These are phyloP conservation scores for Drosophila hydei DNA, from an alignment of 1,140 invertebrate genomes.

Conservation along the genomic window DNA sequence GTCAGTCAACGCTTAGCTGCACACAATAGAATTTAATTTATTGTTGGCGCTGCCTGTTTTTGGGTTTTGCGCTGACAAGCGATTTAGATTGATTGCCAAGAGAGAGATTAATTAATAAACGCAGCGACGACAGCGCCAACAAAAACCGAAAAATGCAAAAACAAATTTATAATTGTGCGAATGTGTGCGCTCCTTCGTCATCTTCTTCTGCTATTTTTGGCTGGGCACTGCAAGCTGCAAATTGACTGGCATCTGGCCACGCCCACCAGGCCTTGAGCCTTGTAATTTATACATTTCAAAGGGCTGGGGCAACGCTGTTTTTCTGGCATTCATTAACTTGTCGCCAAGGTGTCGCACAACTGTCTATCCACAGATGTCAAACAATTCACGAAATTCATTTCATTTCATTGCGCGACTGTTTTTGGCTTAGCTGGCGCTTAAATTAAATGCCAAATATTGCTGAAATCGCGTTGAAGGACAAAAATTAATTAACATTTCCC, in stretches of 20 bases:
- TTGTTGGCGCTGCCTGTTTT: conserved; percentile 42
- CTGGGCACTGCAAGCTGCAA: conserved; percentile 36
- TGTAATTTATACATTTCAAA: conserved; percentile 36
- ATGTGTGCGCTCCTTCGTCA: background rate
- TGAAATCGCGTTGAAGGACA: conserved; percentile 32
- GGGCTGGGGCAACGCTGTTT: conserved; percentile 25
- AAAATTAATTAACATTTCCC: conserved; percentile 68
- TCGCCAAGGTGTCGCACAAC: conserved; percentile 47
- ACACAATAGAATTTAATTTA: conserved; percentile 54
- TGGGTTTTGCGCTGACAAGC: conserved; percentile 60
- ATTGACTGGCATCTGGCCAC: conserved; percentile 33
- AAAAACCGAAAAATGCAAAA: conserved; percentile 41
- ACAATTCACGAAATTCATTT: conserved; percentile 71
- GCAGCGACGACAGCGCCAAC: conserved; percentile 37
- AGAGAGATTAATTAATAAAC: conserved; percentile 76
- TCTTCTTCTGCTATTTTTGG: background rate
- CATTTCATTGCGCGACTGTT: conserved; percentile 53
- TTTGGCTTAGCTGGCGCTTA: conserved; percentile 41
- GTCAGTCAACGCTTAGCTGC: conserved; percentile 23
- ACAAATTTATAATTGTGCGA: conserved; percentile 62
- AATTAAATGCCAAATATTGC: conserved; percentile 67
- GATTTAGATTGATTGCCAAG: conserved; percentile 74
- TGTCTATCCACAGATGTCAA: conserved; percentile 54
- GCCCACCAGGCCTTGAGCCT: conserved; percentile 20
- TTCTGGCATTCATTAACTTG: conserved; percentile 46